Base-by-base conservation (phyloP, 2,888 invertebrate genomes). In the Acleris cristana region DNA sequence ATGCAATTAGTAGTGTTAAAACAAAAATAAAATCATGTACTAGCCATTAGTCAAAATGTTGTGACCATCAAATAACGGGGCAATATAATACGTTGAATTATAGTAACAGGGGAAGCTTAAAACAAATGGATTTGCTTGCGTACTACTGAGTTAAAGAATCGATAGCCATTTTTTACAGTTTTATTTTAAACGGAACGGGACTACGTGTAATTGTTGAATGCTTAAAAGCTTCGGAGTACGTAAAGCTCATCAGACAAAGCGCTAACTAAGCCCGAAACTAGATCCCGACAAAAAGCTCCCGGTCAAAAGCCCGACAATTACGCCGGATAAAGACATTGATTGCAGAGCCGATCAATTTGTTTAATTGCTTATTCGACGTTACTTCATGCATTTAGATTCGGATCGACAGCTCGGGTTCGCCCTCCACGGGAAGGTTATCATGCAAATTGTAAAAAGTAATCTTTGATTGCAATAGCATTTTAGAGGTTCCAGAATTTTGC, bases 231-330 rank as follows among this genome's bases (percentile, higher is more conserved):
- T 57, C 23, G 21, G 19, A 21, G 12, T 21, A 45, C 60, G 40
- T 26, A 60, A 65, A 56, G 60, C 60, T 61, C 51, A 56, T 54
- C 54, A 51, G 61, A 56, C 55, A 60, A 66, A 66, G 51, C 34
- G 19, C 56, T 66, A 65, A 60, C 21, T 40, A 56, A 61, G 56
- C 61, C 8, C 26, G 55, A 23, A 61, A 56, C 65, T 56, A 66
- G 55, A 40, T 55, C 55, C 51, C 49, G 56, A 49, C 52, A 61
- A 56, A 66, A 61, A 54, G 65, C 34, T 51, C 49, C 26, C 40
- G 40, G 40, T 40, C 40, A 40, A 40, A 26, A 34, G 55, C 55
- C 44, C 19, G 56, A 23, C 45, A 61, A 66, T 61, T 60, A 60
- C 14, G 40, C 59, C 30, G 21, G 51, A 61, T 66, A 61, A 61